Evolutionary conservation across 2,113 vertebrate species (phyloP), one percentile per base, ranked within the genome.

Genomic region (Camarhynchus parvulus): DNA sequence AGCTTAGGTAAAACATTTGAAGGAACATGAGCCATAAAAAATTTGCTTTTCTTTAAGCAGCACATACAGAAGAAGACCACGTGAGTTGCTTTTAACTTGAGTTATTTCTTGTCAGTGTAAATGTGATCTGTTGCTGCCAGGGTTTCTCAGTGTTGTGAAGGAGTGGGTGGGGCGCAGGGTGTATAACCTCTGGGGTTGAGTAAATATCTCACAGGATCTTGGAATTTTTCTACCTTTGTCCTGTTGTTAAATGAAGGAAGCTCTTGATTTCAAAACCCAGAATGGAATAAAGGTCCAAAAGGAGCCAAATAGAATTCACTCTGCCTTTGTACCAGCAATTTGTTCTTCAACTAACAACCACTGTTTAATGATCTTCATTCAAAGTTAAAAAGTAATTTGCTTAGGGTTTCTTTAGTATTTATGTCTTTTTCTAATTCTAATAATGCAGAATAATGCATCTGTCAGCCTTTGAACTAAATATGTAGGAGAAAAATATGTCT

Each of bases 41-140:
- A 76, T 35, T 95, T 10, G 46, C 35, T 94, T 96, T 95, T 89
- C 59, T 78, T 49, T 95, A 92, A 95, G 72, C 90, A 96, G 83
- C 79, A 64, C 28, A 37, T 30, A 64, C 63, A 90, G 93, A 94
- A 92, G 91, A 96, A 93, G 90, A 95, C n/a, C 90, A 94, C 76
- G 94, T 97, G 86, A 96, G 95, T 96, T 86, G 46, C 61, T 93
- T 92, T 88, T 69, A 82, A 89, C 50, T 91, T 92, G 46, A 76
- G n/a, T 74, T 95, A 59, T 66, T 95, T 82, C 23, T 66, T 87
- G 7, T 74, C 47, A 11, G 5, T 67, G 28, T 56, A 74, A 86
- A 53, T 64, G 27, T 61, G 39, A 83, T 67, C n/a, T 69, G 10
- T 44, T 83, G 15, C 28, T 74, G 15, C 56, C 55, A 76, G 20